Evolutionary conservation across 2,888 invertebrate species (phyloP).

Genomic region (Abscondita cerata): DNA sequence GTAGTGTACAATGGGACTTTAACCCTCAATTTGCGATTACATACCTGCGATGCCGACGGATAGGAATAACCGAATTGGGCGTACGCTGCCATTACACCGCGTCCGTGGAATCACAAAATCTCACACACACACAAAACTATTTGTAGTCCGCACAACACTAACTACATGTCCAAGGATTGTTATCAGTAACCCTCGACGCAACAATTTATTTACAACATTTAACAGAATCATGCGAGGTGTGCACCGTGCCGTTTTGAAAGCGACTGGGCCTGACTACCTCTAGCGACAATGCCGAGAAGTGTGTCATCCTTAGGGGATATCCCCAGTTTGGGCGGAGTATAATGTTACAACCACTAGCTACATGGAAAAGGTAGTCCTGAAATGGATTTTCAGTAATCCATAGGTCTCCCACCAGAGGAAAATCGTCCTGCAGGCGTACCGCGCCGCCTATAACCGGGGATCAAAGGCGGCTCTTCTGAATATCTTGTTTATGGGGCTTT

Average conservation of each 20-base stretch:
- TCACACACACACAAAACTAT: conserved; percentile 46
- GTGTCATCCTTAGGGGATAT: conserved; percentile 47
- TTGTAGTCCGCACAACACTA: conserved; percentile 46
- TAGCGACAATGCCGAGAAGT: conserved; percentile 52
- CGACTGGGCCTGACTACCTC: conserved; percentile 54
- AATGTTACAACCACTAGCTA: conserved; percentile 49
- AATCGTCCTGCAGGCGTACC: conserved; percentile 37
- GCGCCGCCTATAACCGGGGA: conserved; percentile 41
- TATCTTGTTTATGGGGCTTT: conserved; percentile 60
- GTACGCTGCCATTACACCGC: conserved; percentile 74
- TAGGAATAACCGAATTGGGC: conserved; percentile 93
- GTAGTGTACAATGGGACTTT: too few species aligned
- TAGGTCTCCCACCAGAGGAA: conserved; percentile 50
- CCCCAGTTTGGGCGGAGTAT: conserved; percentile 47
- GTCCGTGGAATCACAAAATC: conserved; percentile 23
- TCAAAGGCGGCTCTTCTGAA: conserved; percentile 55
- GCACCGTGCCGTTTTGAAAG: conserved; percentile 55
- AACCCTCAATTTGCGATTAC: conserved; percentile 48
- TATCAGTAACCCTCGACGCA: conserved; percentile 44
- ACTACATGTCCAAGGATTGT: conserved; percentile 44
- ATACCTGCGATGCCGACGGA: conserved; percentile 92
- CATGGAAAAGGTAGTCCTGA: conserved; percentile 52
- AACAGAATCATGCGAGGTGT: conserved; percentile 49
- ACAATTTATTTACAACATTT: conserved; percentile 44
- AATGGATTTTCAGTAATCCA: conserved; percentile 34